Evolutionary conservation across 2,888 invertebrate genomes (phyloP).

Genomic region (Cactoblastis cactorum): DNA sequence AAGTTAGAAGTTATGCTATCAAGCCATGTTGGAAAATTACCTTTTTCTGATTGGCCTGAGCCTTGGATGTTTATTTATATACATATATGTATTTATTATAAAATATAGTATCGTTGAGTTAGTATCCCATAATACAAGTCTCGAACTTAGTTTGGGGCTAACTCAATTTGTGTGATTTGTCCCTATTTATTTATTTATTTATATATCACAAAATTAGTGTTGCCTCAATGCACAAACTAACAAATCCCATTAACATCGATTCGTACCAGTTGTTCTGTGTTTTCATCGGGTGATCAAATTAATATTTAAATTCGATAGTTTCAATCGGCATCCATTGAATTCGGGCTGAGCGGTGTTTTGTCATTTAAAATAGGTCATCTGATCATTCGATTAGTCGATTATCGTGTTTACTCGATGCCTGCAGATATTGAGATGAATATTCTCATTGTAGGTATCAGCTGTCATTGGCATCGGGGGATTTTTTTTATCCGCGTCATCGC

Average conservation of each 20-base stretch:
- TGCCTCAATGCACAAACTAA: slow-evolving; percentile 8
- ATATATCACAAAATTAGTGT: too few relatives aligned
- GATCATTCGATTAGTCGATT: slow-evolving; percentile 7
- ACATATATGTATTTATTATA: too few relatives aligned
- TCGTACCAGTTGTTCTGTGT: slow-evolving; percentile 12
- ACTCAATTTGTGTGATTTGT: too few relatives aligned
- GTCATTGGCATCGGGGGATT: neutral
- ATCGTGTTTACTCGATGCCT: neutral
- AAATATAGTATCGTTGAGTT: too few relatives aligned
- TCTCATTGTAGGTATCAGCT: neutral
- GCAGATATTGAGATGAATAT: neutral
- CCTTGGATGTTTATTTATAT: too few relatives aligned
- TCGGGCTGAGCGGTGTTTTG: neutral
- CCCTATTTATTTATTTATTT: too few relatives aligned
- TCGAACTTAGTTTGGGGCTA: too few relatives aligned
- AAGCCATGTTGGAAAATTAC: too few relatives aligned
- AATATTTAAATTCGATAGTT: slow-evolving; percentile 19
- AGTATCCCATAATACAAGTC: too few relatives aligned
- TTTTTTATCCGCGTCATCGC: too few relatives aligned
- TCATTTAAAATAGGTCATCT: slow-evolving; percentile 10
- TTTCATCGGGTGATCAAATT: slow-evolving; percentile 17
- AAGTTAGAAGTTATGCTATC: too few relatives aligned
- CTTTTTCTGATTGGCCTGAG: too few relatives aligned
- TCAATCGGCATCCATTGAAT: slow-evolving; percentile 3
- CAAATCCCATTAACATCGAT: slow-evolving; percentile 22